Evolutionary conservation across 2,888 invertebrate genomes (phyloP).

Genomic region (Phyto melanocephala): DNA sequence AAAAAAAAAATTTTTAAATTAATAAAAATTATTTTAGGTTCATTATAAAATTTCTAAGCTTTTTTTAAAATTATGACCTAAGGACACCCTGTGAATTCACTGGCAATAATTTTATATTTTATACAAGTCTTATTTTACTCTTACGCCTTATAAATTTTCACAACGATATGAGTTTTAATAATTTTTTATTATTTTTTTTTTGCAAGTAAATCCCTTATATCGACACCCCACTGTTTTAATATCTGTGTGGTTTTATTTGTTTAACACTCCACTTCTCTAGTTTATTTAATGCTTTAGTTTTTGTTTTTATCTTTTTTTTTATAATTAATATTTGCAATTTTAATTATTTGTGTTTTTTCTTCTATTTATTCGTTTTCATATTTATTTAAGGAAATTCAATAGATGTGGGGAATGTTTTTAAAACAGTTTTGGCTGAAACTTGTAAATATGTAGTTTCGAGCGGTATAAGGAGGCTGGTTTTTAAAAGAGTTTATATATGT

Average conservation of each 20-base stretch:
- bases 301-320: constrained; percentile 37
- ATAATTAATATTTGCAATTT: constrained; percentile 49
- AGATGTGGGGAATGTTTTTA: constrained; percentile 47
- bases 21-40: no score
- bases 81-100: no score
- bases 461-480: not conserved
- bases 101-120: no score
- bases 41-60: no score
- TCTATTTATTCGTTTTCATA: constrained; percentile 10
- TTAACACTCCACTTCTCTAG: constrained; percentile 31
- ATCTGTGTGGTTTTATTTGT: constrained; percentile 26
- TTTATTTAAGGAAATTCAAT: constrained; percentile 61
- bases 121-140: no score
- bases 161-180: no score
- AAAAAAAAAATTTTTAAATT: no score
- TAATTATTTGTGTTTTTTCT: constrained; percentile 26
- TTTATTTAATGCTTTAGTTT: not conserved
- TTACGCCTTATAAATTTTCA: no score
- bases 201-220: no score
- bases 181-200: no score
- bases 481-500: no score
- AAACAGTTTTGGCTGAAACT: constrained; percentile 31
- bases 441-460: not conserved
- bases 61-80: no score
- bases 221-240: constrained; percentile 12